A percentile compares a stretch with the other conserved stretches of the same genome.
These are phyloP conservation scores for Toxonevra muliebris DNA, from an alignment of 2,888 invertebrate species.

Conservation along the genomic window DNA sequence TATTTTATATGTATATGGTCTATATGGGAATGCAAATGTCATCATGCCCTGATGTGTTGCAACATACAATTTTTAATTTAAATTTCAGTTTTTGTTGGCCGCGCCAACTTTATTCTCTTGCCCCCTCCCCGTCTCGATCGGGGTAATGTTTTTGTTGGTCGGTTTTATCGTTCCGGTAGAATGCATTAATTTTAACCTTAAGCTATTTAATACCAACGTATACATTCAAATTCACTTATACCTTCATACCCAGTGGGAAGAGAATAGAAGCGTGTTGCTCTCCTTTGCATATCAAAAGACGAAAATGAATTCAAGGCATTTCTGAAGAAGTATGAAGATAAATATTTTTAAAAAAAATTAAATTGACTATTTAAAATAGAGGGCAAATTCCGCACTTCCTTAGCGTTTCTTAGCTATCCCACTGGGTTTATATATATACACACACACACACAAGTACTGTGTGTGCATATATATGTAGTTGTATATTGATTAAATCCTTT, in stretches of 20 bases:
- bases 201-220: constrained; percentile 10
- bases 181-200: constrained; percentile 16
- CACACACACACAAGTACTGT: background rate
- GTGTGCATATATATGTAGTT: background rate
- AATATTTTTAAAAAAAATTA: too few species aligned
- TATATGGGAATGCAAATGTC: too few species aligned
- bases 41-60: background rate
- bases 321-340: too few species aligned
- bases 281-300: too few species aligned
- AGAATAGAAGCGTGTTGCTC: too few species aligned
- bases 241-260: too few species aligned
- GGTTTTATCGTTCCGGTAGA: constrained; percentile 3
- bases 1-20: too few species aligned
- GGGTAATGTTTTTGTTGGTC: constrained; percentile 8
- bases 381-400: too few species aligned
- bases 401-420: too few species aligned
- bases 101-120: background rate
- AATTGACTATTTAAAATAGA: too few species aligned
- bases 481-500: constrained; percentile 1
- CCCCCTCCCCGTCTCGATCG: background rate
- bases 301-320: too few species aligned
- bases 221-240: too few species aligned
- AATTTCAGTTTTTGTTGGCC: constrained; percentile 24
- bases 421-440: background rate
- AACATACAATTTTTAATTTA: constrained; percentile 9